phyloP scores from a whole-genome alignment of 1,140 invertebrate species.

The Globodera ellingtonae region DNA sequence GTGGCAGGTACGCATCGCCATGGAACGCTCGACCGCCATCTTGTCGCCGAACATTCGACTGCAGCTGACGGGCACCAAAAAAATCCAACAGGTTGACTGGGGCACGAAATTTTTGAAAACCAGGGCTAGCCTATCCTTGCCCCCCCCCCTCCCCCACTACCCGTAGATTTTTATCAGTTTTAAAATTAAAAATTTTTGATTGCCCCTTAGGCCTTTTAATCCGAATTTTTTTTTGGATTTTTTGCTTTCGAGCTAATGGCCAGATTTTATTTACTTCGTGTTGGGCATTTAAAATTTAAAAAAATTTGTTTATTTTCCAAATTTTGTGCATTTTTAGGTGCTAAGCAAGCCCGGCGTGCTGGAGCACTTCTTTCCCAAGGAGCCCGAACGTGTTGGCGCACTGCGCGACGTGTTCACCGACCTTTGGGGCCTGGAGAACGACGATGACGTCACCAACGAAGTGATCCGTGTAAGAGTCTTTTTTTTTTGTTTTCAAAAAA shows the following conservation, averaged over 20 bases:
- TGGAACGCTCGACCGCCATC: slow-evolving; percentile 82
- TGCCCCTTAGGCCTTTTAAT: no score
- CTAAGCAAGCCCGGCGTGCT: slow-evolving; percentile 72
- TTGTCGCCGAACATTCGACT: slow-evolving; percentile 90
- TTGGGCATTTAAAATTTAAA: not conserved
- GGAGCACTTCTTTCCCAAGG: slow-evolving; percentile 72
- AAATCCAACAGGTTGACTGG: slow-evolving; percentile 66
- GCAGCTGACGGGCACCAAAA: slow-evolving; percentile 72
- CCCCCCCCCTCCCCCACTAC: no score
- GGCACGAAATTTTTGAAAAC: not conserved
- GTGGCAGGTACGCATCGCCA: slow-evolving; percentile 81
- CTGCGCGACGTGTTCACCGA: slow-evolving; percentile 83
- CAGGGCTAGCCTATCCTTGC: not conserved
- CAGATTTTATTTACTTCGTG: no score
- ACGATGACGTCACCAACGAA: slow-evolving; percentile 46
- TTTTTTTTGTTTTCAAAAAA: not conserved
- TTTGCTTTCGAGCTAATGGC: no score
- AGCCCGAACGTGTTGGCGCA: slow-evolving; percentile 68
- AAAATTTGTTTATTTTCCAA: not conserved
- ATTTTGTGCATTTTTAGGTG: slow-evolving; percentile 35
- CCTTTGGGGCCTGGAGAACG: slow-evolving; percentile 80
- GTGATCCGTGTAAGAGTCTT: slow-evolving; percentile 37
- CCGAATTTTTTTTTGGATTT: no score
- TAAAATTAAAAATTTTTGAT: no score
- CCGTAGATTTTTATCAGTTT: no score